These are phyloP conservation scores for Chelonoidis abingdonii DNA, from an alignment of 2,113 vertebrate species.

Conservation along the genomic window DNA sequence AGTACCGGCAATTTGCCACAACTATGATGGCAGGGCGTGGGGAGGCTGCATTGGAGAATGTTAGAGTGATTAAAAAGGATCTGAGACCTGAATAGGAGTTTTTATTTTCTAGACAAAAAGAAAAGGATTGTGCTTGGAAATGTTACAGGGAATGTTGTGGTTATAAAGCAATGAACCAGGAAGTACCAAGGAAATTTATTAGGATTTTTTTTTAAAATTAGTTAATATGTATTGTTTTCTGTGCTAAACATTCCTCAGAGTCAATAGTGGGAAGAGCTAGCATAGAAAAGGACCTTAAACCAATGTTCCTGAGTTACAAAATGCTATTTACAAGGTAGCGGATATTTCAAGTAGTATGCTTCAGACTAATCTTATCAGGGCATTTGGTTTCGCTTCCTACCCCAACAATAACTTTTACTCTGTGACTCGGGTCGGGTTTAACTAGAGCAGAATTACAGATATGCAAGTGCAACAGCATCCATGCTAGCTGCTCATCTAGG, in stretches of 20 bases:
- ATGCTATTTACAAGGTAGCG: rapidly evolving
- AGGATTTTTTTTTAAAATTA: neutral
- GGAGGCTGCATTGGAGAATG: neutral
- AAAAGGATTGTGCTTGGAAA: neutral
- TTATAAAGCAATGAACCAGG: neutral
- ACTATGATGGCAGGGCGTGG: no score
- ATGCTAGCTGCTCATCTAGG: neutral
- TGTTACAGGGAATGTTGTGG: neutral
- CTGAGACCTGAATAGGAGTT: neutral
- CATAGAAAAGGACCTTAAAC: neutral
- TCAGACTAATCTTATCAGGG: rapidly evolving
- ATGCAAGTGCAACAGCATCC: rapidly evolving
- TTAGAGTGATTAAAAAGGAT: neutral
- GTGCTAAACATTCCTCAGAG: neutral
- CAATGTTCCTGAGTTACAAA: neutral
- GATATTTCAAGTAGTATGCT: rapidly evolving
- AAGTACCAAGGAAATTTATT: neutral
- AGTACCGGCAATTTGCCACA: no score
- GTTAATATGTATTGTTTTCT: neutral
- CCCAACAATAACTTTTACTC: neutral
- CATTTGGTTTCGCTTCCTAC: neutral
- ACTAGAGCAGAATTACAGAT: neutral
- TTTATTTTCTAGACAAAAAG: neutral
- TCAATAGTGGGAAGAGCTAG: neutral
- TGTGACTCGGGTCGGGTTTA: neutral